Evolutionary conservation across 2,888 invertebrate genomes (phyloP).

Genomic region (Erynnis tages): DNA sequence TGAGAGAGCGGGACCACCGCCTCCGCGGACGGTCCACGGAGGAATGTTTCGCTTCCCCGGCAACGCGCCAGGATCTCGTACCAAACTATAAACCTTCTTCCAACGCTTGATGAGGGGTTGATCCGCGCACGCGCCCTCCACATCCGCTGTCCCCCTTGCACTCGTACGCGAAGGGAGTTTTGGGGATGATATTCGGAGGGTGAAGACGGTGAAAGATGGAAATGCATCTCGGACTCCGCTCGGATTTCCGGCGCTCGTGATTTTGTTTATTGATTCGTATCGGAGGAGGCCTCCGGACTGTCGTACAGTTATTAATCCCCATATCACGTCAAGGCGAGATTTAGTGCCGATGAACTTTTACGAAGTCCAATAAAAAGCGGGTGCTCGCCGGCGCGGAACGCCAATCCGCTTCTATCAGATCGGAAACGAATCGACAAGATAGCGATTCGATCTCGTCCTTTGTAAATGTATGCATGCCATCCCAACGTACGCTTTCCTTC

Average conservation of each 20-base stretch:
- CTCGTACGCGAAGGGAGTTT: conserved; percentile 50
- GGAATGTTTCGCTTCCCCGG: conserved; percentile 71
- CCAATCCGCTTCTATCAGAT: conserved; percentile 19
- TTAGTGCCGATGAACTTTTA: conserved; percentile 55
- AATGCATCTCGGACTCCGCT: conserved; percentile 78
- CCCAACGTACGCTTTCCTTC: background rate
- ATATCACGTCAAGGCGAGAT: conserved; percentile 64
- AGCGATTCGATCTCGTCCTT: background rate
- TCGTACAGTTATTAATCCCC: conserved; percentile 64
- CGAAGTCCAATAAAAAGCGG: conserved; percentile 54
- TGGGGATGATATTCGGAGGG: conserved; percentile 77
- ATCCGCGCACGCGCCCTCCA: conserved; percentile 66
- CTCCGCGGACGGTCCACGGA: conserved; percentile 74
- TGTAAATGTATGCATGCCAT: background rate
- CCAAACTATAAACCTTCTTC: conserved; percentile 67
- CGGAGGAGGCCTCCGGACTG: conserved; percentile 53
- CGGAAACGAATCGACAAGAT: background rate
- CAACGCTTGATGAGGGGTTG: conserved; percentile 70
- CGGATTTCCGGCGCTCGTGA: conserved; percentile 79
- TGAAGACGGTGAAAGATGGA: conserved; percentile 79
- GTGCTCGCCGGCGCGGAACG: conserved; percentile 39
- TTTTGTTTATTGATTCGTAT: conserved; percentile 80
- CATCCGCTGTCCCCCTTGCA: conserved; percentile 51
- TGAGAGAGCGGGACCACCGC: conserved; percentile 79
- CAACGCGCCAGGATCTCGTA: conserved; percentile 69